phyloP scores from a whole-genome alignment of 1,140 invertebrate species.

The Lucilia sericata region DNA sequence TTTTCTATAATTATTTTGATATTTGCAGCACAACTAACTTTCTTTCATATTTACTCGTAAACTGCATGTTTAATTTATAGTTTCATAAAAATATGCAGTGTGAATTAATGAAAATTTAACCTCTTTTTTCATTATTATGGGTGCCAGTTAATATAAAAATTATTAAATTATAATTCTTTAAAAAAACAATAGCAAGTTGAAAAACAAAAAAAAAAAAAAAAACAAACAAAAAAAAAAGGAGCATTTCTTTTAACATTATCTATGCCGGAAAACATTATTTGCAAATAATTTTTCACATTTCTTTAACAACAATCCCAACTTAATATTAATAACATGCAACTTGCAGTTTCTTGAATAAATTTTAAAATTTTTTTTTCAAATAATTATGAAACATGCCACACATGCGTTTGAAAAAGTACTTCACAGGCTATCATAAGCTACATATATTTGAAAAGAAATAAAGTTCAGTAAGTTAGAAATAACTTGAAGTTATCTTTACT shows the following conservation, averaged over 20 bases:
- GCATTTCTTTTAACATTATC: neutral
- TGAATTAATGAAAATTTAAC: conserved; percentile 43
- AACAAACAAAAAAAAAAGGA: neutral
- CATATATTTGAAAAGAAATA: neutral
- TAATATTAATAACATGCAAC: conserved; percentile 12
- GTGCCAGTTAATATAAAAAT: neutral
- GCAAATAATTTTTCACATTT: conserved; percentile 3
- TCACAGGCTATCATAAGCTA: neutral
- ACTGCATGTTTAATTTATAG: neutral
- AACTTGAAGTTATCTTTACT: too few species aligned
- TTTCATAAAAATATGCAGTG: conserved; percentile 32
- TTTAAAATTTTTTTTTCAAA: neutral
- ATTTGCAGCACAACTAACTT: neutral
- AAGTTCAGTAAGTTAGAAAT: conserved; percentile 19
- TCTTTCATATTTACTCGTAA: neutral
- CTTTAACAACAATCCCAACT: conserved; percentile 6
- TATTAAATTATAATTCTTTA: conserved; percentile 23
- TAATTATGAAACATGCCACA: conserved; percentile 20
- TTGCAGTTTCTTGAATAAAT: neutral
- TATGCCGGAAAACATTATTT: conserved; percentile 24
- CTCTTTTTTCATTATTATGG: conserved; percentile 27
- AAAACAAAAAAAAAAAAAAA: neutral
- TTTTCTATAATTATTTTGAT: neutral
- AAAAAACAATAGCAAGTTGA: neutral
- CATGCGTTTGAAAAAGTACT: neutral